phyloP scores from a whole-genome alignment of 2,888 invertebrate genomes.

The Julus scandinavius region DNA sequence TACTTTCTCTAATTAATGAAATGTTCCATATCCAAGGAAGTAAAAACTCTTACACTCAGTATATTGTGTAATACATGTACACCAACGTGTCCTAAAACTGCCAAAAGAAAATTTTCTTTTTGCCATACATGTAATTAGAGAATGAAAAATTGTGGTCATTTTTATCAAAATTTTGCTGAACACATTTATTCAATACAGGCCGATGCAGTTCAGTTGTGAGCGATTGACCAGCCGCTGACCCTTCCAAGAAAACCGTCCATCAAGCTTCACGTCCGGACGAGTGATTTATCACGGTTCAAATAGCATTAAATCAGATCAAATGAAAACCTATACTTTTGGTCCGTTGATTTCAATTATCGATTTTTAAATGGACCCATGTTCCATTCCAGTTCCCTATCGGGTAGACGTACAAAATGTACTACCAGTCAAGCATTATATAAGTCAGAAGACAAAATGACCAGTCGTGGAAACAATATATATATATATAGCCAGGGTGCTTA shows the following conservation, averaged over 20 bases:
- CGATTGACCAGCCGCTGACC: conserved; percentile 33
- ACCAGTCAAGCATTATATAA: background rate
- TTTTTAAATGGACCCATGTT: conserved; percentile 13
- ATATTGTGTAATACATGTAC: too few species aligned
- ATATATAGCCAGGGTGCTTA: background rate
- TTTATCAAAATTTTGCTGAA: background rate
- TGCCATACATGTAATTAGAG: background rate
- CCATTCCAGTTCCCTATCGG: background rate
- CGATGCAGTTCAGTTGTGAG: background rate
- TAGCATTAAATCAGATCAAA: conserved; percentile 27
- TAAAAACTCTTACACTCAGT: too few species aligned
- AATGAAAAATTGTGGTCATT: background rate
- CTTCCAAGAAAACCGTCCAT: background rate
- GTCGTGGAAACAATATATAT: background rate
- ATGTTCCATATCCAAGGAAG: too few species aligned
- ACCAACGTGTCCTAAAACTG: too few species aligned
- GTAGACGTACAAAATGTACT: background rate
- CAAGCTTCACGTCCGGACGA: background rate
- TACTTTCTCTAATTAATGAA: too few species aligned
- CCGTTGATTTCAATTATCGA: conserved; percentile 33
- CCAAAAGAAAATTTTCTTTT: too few species aligned
- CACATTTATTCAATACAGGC: background rate
- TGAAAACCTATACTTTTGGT: conserved; percentile 33
- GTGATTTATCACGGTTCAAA: conserved; percentile 33
- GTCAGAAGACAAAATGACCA: background rate